Evolutionary conservation across 2,113 vertebrate genomes (phyloP), one percentile per base, ranked within the genome.

Genomic region (Tupaia tana): DNA sequence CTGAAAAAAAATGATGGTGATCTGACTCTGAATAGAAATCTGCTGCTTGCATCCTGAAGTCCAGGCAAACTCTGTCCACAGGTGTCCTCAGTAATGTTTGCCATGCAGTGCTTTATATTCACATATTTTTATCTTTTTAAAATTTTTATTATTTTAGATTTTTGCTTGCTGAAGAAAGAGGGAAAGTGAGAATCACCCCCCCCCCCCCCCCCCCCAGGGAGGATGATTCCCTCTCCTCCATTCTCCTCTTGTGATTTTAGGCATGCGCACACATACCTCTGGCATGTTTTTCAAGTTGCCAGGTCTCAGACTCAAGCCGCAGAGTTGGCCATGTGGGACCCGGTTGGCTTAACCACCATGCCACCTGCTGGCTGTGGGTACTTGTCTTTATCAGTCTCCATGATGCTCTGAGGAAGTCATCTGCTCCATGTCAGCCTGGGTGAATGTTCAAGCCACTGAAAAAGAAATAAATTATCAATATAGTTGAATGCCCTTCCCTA

Each of bases 391-490:
- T 20, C 12, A 43, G 14, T 18, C 24, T 54, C 34, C 22, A 34
- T n/a, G 73, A 13, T n/a, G 4, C 54, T 58, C n/a, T 83, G 58
- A 63, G 71, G 80, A 82, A 24, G 16, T 43, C 58, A 69, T 56
- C 54, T 80, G 16, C 63, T 85, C 34, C 43, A 0, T 89, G 54
- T 31, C 43, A 61, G 12, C 63, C 61, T 77, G 54, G 24, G 31
- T 79, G 12, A 74, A 11, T 75, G 81, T 75, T 74, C n/a, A 70
- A 93, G 73, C 14, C 18, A 10, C 19, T 85, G 27, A 54, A 87
- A 92, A 59, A 29, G n/a, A 93, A 96, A 91, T 9, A 64, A 59
- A 77, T 81, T 92, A 43, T n/a, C 71, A 61, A 58, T 18, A 54
- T 3, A 87, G 15, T 75, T 92, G 66, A 88, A 69, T 43, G 8